Percentiles rank a stretch among this genome's conserved stretches.
Evolutionary conservation across 2,888 invertebrate species (phyloP).

Genomic region (Amaurobius ferox): DNA sequence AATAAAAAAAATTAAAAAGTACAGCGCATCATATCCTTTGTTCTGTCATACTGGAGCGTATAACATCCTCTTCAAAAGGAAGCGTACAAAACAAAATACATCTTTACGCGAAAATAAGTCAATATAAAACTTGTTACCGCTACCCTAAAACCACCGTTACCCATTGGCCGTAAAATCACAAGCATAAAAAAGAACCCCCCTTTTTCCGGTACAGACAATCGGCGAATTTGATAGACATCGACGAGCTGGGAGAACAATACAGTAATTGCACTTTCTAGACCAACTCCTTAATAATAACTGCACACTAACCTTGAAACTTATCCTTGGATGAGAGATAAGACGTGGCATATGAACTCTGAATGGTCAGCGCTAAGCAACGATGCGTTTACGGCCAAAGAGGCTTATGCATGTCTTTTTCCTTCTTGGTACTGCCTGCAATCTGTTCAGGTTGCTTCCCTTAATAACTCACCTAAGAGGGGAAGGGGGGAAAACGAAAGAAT

Average conservation of each 20-base stretch:
- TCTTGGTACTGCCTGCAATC: constrained; percentile 40
- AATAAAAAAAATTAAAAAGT: not conserved
- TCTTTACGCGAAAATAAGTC: constrained; percentile 49
- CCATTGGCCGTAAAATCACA: constrained; percentile 43
- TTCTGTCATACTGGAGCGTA: constrained; percentile 37
- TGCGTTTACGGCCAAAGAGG: constrained; percentile 51
- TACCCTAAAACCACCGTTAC: constrained; percentile 66
- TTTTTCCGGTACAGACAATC: constrained; percentile 57
- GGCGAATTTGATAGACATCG: constrained; percentile 67
- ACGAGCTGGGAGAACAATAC: constrained; percentile 55
- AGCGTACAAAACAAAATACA: constrained; percentile 27
- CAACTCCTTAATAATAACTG: constrained; percentile 67
- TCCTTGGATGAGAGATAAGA: constrained; percentile 65
- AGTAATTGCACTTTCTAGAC: constrained; percentile 71
- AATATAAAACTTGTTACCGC: constrained; percentile 36
- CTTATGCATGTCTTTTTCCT: constrained; percentile 35
- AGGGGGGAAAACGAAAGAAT: constrained; percentile 11
- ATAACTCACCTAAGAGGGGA: constrained; percentile 28
- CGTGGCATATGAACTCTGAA: constrained; percentile 69
- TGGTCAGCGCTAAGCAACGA: constrained; percentile 64
- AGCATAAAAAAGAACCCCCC: constrained; percentile 30
- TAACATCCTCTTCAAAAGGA: constrained; percentile 45
- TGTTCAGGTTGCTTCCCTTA: constrained; percentile 51
- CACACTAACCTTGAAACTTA: constrained; percentile 67
- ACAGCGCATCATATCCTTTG: constrained; percentile 29